A percentile compares a stretch with the other conserved stretches of the same genome.
phyloP scores from a whole-genome alignment of 2,888 invertebrate species.

The Chirona hameri region DNA sequence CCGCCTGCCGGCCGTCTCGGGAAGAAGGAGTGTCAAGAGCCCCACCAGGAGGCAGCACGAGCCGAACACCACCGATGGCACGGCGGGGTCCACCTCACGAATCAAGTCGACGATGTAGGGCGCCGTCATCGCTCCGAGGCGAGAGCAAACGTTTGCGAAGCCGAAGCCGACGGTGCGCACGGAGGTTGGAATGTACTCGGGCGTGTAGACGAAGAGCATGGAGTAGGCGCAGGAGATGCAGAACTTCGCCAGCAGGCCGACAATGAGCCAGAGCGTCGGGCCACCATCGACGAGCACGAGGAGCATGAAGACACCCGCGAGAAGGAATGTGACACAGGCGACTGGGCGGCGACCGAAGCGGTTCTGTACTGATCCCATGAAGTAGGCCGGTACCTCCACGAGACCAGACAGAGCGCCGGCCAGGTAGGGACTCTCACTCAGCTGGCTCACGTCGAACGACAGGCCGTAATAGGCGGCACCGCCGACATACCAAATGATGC shows the following conservation, averaged over 20 bases:
- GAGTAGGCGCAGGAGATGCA: conserved; percentile 51
- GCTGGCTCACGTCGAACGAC: conserved; percentile 47
- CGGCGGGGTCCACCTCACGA: conserved; percentile 25
- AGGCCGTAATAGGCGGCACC: conserved; percentile 51
- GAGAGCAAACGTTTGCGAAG: conserved; percentile 41
- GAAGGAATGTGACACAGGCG: conserved; percentile 47
- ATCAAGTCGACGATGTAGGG: conserved; percentile 46
- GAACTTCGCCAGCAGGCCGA: conserved; percentile 45
- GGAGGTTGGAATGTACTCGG: conserved; percentile 42
- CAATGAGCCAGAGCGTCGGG: conserved; percentile 40
- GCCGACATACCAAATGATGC: conserved; percentile 35
- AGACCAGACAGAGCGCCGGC: conserved; percentile 51
- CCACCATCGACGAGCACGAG: conserved; percentile 45
- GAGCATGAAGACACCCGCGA: conserved; percentile 49
- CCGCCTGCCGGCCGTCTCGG: neutral
- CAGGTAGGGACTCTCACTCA: conserved; percentile 51
- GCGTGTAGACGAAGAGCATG: conserved; percentile 50
- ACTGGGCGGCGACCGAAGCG: conserved; percentile 50
- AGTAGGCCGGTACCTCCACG: conserved; percentile 49
- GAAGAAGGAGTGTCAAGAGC: neutral
- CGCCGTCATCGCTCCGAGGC: conserved; percentile 51
- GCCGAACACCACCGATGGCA: neutral
- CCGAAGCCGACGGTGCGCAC: conserved; percentile 48
- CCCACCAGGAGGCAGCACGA: neutral
- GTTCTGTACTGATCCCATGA: conserved; percentile 46